These are phyloP conservation scores for Alectura lathami DNA, from an alignment of 2,113 vertebrate species.

Conservation along the genomic window DNA sequence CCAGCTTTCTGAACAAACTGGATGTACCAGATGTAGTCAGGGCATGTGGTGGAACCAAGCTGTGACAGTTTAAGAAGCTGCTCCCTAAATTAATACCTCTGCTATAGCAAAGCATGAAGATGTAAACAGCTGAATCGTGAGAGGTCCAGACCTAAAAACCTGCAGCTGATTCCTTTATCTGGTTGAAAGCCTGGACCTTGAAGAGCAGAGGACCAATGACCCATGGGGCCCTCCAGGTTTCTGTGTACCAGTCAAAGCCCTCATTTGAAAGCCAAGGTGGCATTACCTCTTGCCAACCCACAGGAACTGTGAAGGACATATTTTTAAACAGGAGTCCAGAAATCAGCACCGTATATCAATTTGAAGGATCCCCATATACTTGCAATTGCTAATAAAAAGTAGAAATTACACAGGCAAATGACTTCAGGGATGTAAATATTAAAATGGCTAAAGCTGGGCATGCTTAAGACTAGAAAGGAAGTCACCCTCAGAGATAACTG, in stretches of 20 bases:
- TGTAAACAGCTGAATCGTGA: not conserved
- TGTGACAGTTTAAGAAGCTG: not conserved
- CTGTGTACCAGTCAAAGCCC: not conserved
- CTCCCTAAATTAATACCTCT: not conserved
- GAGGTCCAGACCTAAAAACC: not conserved
- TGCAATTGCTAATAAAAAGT: not conserved
- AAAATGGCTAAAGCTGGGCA: not conserved
- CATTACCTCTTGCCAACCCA: not conserved
- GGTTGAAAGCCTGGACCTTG: not conserved
- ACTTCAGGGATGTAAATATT: not conserved
- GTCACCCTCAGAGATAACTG: not conserved
- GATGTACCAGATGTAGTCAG: fast-evolving
- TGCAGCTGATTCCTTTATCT: not conserved
- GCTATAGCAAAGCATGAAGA: not conserved
- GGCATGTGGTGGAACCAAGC: not conserved
- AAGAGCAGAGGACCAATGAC: not conserved
- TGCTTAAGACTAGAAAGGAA: not conserved
- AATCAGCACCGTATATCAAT: not conserved
- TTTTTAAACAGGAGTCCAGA: not conserved
- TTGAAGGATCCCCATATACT: not conserved
- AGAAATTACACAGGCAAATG: not conserved
- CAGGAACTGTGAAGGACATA: not conserved
- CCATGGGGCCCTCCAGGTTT: not conserved
- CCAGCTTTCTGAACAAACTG: not conserved
- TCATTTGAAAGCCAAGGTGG: not conserved